These are phyloP conservation scores for Neoascia interrupta DNA, from an alignment of 2,888 invertebrate genomes.

Conservation along the genomic window DNA sequence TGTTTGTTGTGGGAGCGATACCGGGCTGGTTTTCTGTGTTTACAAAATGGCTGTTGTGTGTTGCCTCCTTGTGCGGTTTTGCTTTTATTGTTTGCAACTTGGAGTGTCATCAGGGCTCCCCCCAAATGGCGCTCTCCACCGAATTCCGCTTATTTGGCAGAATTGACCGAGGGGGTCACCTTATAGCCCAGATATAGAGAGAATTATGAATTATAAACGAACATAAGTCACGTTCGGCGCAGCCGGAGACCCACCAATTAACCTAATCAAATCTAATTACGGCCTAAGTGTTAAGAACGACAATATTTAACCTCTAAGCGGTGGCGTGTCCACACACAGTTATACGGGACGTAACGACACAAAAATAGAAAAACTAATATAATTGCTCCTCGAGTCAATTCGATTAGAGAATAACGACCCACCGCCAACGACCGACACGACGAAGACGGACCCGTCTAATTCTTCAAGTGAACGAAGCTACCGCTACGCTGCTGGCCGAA, in stretches of 20 bases:
- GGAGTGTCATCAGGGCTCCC: too few relatives aligned
- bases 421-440: background rate
- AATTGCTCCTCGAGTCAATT: conserved; percentile 68
- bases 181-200: conserved; percentile 59
- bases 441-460: conserved; percentile 58
- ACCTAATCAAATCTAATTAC: conserved; percentile 73
- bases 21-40: conserved; percentile 59
- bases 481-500: conserved; percentile 14
- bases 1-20: conserved; percentile 9
- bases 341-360: conserved; percentile 44
- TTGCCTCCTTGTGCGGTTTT: conserved; percentile 63
- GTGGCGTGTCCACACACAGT: conserved; percentile 67
- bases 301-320: conserved; percentile 72
- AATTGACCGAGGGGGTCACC: conserved; percentile 43
- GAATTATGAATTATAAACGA: conserved; percentile 68
- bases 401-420: conserved; percentile 33
- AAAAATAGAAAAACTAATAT: conserved; percentile 43
- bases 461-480: conserved; percentile 29
- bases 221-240: conserved; percentile 63
- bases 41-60: conserved; percentile 70
- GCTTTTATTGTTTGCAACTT: conserved; percentile 40
- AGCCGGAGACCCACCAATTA: conserved; percentile 64
- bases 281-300: conserved; percentile 73
- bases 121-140: background rate
- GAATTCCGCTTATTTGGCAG: conserved; percentile 62